Evolutionary conservation across 2,113 vertebrate species (phyloP).

Genomic region (Heloderma charlesbogerti): DNA sequence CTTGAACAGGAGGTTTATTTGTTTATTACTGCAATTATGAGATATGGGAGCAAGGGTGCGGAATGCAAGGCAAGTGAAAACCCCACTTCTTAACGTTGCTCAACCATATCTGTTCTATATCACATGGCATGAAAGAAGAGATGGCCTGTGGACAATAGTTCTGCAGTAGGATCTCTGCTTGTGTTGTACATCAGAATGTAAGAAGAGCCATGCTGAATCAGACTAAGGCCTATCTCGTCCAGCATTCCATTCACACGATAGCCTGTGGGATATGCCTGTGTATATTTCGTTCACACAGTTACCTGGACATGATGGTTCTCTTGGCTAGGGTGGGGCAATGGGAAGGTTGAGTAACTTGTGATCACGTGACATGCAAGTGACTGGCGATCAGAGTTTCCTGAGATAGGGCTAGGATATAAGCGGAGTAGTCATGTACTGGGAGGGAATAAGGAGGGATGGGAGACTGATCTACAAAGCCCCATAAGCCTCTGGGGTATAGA

Average conservation of each 20-base stretch:
- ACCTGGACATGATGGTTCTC: neutral
- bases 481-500: constrained; percentile 20
- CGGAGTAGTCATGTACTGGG: neutral
- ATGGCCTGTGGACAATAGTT: neutral
- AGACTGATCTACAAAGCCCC: neutral
- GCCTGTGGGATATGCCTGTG: too few species aligned
- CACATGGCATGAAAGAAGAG: too few species aligned
- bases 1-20: neutral
- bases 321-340: neutral
- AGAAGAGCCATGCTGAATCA: too few species aligned
- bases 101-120: neutral
- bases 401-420: neutral
- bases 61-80: neutral
- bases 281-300: neutral
- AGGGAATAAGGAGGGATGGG: neutral
- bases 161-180: neutral
- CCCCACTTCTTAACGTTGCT: neutral
- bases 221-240: too few species aligned
- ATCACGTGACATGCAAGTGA: neutral
- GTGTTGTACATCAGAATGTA: neutral
- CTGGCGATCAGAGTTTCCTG: neutral
- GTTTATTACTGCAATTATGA: neutral
- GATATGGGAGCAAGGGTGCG: neutral
- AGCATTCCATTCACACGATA: too few species aligned
- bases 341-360: fast-evolving